Percentiles rank a stretch among this genome's conserved stretches.
phyloP scores from a whole-genome alignment of 2,888 invertebrate genomes.

The Cephus pulcher region DNA sequence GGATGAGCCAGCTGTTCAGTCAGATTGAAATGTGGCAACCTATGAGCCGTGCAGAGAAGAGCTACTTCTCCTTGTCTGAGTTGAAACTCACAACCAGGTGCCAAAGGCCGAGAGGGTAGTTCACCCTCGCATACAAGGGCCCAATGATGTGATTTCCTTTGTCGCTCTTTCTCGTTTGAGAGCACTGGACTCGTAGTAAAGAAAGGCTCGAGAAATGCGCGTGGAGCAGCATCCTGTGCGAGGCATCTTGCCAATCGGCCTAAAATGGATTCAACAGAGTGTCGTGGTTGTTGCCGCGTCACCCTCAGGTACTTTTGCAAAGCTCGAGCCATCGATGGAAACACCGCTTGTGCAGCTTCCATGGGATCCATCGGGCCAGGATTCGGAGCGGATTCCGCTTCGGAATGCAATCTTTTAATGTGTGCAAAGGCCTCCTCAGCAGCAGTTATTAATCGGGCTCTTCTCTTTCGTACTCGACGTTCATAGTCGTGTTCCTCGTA shows the following conservation, averaged over 20 bases:
- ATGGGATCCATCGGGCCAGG: slow-evolving; percentile 85
- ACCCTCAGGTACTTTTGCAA: slow-evolving; percentile 96
- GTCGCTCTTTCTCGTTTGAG: slow-evolving; percentile 84
- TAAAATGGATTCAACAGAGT: slow-evolving; percentile 93
- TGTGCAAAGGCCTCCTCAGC: slow-evolving; percentile 99
- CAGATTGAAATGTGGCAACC: slow-evolving; percentile 93
- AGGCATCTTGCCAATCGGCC: slow-evolving; percentile 92
- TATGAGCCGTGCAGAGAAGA: slow-evolving; percentile 85
- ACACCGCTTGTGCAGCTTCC: slow-evolving; percentile 97
- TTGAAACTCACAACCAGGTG: slow-evolving; percentile 88
- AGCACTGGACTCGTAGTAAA: slow-evolving; percentile 86
- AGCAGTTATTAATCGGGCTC: slow-evolving; percentile 90
- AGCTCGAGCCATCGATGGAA: slow-evolving; percentile 95
- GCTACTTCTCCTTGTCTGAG: slow-evolving; percentile 94
- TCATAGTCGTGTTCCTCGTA: slow-evolving; percentile 99
- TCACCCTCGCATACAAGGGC: slow-evolving; percentile 91
- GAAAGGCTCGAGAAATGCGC: slow-evolving; percentile 95
- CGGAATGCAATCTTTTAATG: slow-evolving; percentile 84
- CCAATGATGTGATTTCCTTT: slow-evolving; percentile 91
- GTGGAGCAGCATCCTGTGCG: slow-evolving; percentile 92
- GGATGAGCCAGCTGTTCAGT: slow-evolving; percentile 97
- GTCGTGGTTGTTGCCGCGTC: slow-evolving; percentile 95
- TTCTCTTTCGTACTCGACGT: slow-evolving; percentile 88
- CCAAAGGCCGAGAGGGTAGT: slow-evolving; percentile 86
- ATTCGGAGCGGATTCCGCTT: slow-evolving; percentile 78